These are phyloP conservation scores for Nesogale talazaci DNA, from an alignment of 2,113 vertebrate species.

Conservation along the genomic window DNA sequence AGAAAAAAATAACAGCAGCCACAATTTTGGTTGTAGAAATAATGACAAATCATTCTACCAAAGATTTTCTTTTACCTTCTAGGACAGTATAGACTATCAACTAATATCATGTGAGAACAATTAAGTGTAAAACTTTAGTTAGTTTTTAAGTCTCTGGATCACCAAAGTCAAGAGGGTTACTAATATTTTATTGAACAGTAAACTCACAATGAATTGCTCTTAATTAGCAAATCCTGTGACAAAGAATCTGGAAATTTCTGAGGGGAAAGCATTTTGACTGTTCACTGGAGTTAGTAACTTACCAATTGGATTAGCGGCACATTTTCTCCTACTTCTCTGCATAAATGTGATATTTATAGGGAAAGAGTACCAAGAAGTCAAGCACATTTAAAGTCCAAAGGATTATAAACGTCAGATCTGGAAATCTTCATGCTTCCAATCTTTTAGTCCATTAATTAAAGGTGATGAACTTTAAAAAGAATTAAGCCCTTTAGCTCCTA, in stretches of 20 bases:
- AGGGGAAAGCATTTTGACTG: background rate
- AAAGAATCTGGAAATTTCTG: background rate
- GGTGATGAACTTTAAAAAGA: conserved; percentile 67
- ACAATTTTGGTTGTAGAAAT: background rate
- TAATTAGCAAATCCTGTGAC: background rate
- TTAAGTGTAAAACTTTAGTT: background rate
- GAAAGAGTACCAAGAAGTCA: conserved; percentile 29
- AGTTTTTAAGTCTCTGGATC: background rate
- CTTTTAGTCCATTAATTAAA: conserved; percentile 69
- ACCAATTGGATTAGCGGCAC: background rate
- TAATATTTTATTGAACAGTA: background rate
- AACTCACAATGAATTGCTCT: background rate
- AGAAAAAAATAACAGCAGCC: background rate
- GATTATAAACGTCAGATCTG: conserved; percentile 59
- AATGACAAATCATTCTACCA: background rate
- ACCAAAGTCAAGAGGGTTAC: background rate
- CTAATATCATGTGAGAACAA: background rate
- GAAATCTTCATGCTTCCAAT: conserved; percentile 28
- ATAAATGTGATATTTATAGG: background rate
- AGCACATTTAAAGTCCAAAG: conserved; percentile 53
- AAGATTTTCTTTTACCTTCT: background rate
- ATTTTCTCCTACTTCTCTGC: background rate
- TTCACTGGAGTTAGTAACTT: conserved; percentile 30
- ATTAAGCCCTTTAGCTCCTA: conserved; percentile 61
- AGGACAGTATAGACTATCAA: background rate